These are phyloP conservation scores for Apis florea DNA, from an alignment of 1,140 invertebrate species.

Conservation along the genomic window DNA sequence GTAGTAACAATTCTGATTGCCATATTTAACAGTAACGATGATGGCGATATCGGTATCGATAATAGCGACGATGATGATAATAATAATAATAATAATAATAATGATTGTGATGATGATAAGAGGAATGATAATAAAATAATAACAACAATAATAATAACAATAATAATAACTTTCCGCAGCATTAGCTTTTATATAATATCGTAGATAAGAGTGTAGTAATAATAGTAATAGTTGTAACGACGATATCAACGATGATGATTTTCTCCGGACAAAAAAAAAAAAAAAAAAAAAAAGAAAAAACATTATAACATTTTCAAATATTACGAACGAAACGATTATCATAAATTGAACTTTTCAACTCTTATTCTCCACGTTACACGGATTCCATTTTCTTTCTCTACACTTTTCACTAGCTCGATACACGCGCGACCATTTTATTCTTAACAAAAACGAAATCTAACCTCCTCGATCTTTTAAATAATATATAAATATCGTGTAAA, in stretches of 20 bases:
- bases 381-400: background rate
- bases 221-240: conserved; percentile 45
- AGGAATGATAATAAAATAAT: conserved; percentile 32
- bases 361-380: conserved; percentile 36
- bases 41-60: conserved; percentile 33
- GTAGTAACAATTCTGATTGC: background rate
- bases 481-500: conserved; percentile 22
- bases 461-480: background rate
- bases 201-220: conserved; percentile 48
- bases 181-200: conserved; percentile 46
- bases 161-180: conserved; percentile 53
- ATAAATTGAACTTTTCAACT: background rate
- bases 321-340: conserved; percentile 49
- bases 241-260: conserved; percentile 45
- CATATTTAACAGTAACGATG: conserved; percentile 1
- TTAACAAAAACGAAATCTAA: too few species aligned
- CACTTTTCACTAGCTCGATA: background rate
- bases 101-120: conserved; percentile 18
- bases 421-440: background rate
- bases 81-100: conserved; percentile 35
- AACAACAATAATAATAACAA: conserved; percentile 57
- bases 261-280: conserved; percentile 14
- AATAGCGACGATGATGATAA: conserved; percentile 11
- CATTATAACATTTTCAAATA: conserved; percentile 43
- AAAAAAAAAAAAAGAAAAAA: too few species aligned